A percentile compares a stretch with the other conserved stretches of the same genome.
Evolutionary conservation across 2,888 invertebrate species (phyloP).

Genomic region (Phasia obesa): DNA sequence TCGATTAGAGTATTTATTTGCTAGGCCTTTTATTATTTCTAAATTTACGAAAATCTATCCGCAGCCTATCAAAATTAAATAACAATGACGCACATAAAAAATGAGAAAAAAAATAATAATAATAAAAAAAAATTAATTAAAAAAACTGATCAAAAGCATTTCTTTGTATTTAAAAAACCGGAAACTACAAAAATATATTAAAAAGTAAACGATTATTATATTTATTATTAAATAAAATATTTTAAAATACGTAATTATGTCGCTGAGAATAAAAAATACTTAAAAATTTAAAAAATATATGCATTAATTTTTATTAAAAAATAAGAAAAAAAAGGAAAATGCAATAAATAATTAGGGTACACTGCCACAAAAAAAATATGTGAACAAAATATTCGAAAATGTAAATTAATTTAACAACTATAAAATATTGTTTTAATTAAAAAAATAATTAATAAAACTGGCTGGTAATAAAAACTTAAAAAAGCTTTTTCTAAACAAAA

Average conservation of each 20-base stretch:
- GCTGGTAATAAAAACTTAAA: slow-evolving; percentile 52
- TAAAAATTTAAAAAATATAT: not conserved
- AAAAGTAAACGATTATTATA: slow-evolving; percentile 45
- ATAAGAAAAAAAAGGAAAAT: slow-evolving; percentile 30
- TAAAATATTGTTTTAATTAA: slow-evolving; percentile 12
- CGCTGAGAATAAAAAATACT: slow-evolving; percentile 24
- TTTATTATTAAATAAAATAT: slow-evolving; percentile 28
- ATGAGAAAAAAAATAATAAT: slow-evolving; percentile 71
- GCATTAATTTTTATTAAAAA: not conserved
- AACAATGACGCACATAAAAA: slow-evolving; percentile 69
- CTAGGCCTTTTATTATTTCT: not conserved
- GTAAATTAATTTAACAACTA: slow-evolving; percentile 25
- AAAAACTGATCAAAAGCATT: slow-evolving; percentile 70
- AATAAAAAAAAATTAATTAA: slow-evolving; percentile 73
- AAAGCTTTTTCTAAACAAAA: slow-evolving; percentile 57
- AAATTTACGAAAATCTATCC: slow-evolving; percentile 13
- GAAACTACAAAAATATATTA: slow-evolving; percentile 48
- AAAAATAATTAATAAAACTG: slow-evolving; percentile 21
- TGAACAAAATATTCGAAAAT: slow-evolving; percentile 7
- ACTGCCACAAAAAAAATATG: slow-evolving; percentile 59
- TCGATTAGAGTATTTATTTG: too few species aligned
- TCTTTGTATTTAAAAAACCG: slow-evolving; percentile 51
- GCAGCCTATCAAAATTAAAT: slow-evolving; percentile 38
- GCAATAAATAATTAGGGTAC: slow-evolving; percentile 50
- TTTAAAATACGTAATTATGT: slow-evolving; percentile 60